Conservation (phyloP, 2,888 invertebrate species). For the Tetrapedia diversipes region DNA sequence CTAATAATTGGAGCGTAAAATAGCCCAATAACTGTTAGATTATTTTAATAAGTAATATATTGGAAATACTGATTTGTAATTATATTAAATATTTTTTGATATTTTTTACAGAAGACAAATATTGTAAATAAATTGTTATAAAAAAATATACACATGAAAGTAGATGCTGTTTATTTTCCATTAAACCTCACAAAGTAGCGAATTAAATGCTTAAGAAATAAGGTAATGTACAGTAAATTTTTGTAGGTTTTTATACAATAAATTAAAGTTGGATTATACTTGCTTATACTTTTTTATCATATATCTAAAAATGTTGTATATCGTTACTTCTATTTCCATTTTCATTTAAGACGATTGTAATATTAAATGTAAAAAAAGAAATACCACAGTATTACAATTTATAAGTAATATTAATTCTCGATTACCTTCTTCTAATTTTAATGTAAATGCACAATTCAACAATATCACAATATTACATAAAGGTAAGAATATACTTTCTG, state of each 20-base stretch:
- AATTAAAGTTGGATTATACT: conserved; percentile 56
- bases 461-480: conserved; percentile 67
- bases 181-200: conserved; percentile 72
- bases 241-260: conserved; percentile 48
- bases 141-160: conserved; percentile 48
- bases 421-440: conserved; percentile 49
- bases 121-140: conserved; percentile 60
- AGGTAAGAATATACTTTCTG: conserved; percentile 60
- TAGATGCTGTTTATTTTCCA: conserved; percentile 67
- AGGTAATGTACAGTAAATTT: conserved; percentile 66
- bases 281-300: conserved; percentile 26
- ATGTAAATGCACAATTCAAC: conserved; percentile 63
- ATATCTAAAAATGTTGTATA: conserved; percentile 53
- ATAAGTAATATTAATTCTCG: conserved; percentile 49
- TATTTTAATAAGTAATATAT: conserved; percentile 27
- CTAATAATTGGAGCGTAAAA: not conserved
- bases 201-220: conserved; percentile 73
- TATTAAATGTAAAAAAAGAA: conserved; percentile 52
- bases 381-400: conserved; percentile 45
- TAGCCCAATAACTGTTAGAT: not conserved
- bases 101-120: conserved; percentile 58
- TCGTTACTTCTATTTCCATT: conserved; percentile 29
- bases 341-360: conserved; percentile 49
- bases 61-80: conserved; percentile 36
- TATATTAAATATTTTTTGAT: conserved; percentile 55